Base-by-base conservation (phyloP, 1,140 invertebrate species). In the Cryptotermes secundus region DNA sequence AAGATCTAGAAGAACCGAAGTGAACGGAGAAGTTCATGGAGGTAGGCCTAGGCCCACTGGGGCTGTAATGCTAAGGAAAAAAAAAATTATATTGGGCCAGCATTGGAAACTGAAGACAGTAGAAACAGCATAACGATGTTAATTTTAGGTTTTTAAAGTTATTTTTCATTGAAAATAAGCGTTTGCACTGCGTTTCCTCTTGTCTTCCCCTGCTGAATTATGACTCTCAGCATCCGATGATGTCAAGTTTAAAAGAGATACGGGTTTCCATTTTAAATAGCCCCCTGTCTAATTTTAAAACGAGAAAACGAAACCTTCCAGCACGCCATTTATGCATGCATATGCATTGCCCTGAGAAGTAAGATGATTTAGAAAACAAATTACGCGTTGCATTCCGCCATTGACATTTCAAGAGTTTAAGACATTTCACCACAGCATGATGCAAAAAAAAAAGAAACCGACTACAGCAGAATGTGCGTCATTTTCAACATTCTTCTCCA, bases 251-350 rank as follows among this genome's bases (percentile, higher is more conserved):
- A 31, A 31, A 26, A 14, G 59, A 72, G 26, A 26, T 26, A 31
- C 12, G 24, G 24, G 26, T 72, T 72, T 72, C 59, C 59, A 72
- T 72, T 72, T 31, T 26, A 72, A 72, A 72, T 72, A 26, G n/a
- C 59, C 59, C 31, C n/a, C 59, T 72, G 59, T 72, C 59, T n/a
- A 72, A 72, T 72, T 72, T n/a, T 72, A 72, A 72, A 72, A 31
- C n/a, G 26, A 72, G 26, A 72, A 31, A 31, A 72, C 9, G 19
- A 31, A 72, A 72, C 31, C n/a, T 72, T 72, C 59, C 59, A 72
- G n/a, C 59, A 72, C 59, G 59, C 59, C 6, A 72, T 72, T 72
- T 72, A 31, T 31, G 19, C 19, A 59, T 22, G 31, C n/a, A 72
- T 31, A 72, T 31, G 6, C 26, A 72, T n/a, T 72, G n/a, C 59